Evolutionary conservation across 2,888 invertebrate genomes (phyloP).

Genomic region (Cosmorhoe ocellata): DNA sequence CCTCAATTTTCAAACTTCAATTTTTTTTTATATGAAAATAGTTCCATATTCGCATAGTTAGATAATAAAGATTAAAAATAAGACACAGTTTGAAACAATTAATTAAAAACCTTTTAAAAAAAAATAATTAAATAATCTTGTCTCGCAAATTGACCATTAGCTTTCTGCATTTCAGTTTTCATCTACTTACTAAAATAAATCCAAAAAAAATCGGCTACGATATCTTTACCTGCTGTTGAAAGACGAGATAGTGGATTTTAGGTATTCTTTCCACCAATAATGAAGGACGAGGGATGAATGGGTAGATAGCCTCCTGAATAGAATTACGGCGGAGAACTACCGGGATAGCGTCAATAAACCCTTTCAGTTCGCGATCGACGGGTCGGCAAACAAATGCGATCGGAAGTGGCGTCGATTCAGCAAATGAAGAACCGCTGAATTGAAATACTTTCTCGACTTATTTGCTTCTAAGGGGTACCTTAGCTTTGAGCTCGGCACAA

Average conservation of each 20-base stretch:
- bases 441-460: slow-evolving; percentile 16
- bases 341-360: slow-evolving; percentile 18
- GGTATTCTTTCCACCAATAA: slow-evolving; percentile 15
- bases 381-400: slow-evolving; percentile 24
- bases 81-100: too few relatives aligned
- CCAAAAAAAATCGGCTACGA: too few relatives aligned
- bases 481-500: slow-evolving; percentile 4
- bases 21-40: too few relatives aligned
- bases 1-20: too few relatives aligned
- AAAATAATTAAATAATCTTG: too few relatives aligned
- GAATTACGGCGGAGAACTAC: slow-evolving; percentile 21
- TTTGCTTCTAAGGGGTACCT: slow-evolving; percentile 8
- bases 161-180: too few relatives aligned
- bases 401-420: slow-evolving; percentile 17
- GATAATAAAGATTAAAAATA: too few relatives aligned
- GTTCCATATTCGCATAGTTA: too few relatives aligned
- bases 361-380: slow-evolving; percentile 18
- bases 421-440: slow-evolving; percentile 20
- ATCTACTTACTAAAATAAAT: too few relatives aligned
- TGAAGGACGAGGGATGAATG: slow-evolving; percentile 18
- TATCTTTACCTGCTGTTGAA: too few relatives aligned
- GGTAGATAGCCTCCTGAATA: slow-evolving; percentile 15
- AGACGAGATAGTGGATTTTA: not conserved
- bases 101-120: too few relatives aligned
- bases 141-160: too few relatives aligned